A percentile compares a stretch with the other conserved stretches of the same genome.
These are phyloP conservation scores for Eolophus roseicapilla DNA, from an alignment of 2,113 vertebrate genomes.

Conservation along the genomic window DNA sequence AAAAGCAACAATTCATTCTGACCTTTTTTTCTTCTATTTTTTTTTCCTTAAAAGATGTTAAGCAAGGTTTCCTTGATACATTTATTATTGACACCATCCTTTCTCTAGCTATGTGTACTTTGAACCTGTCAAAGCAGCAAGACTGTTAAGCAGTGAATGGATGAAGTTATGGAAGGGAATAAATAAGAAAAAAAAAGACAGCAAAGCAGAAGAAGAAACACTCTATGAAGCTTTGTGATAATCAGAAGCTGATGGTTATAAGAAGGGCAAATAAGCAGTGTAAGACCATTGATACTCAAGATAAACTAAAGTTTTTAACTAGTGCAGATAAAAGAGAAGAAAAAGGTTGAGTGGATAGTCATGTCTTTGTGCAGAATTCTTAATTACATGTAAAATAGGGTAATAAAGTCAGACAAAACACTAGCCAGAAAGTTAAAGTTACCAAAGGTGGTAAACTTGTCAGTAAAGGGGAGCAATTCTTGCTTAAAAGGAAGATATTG, in stretches of 20 bases:
- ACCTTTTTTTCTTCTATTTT: not conserved
- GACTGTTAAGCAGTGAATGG: not conserved
- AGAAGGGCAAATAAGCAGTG: not conserved
- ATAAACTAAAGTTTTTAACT: not conserved
- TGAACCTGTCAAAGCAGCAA: not conserved
- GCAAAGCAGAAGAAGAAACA: not conserved
- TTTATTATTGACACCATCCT: not conserved
- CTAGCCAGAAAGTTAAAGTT: not conserved
- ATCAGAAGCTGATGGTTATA: not conserved
- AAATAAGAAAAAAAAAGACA: not conserved
- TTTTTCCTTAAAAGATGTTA: not conserved
- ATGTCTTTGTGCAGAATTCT: not conserved
- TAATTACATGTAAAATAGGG: not conserved
- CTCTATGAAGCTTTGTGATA: not conserved
- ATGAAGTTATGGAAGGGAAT: not conserved
- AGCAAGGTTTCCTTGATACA: not conserved
- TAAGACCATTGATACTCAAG: not conserved
- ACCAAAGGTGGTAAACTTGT: not conserved
- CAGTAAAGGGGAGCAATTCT: not conserved
- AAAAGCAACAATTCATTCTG: not conserved
- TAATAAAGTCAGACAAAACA: not conserved
- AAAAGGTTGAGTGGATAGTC: not conserved
- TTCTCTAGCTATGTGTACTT: not conserved
- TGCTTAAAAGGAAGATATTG: not conserved
- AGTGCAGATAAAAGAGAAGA: not conserved